Conservation (phyloP, 2,797 vertebrate genomes). For the Thunnus albacares region DNA sequence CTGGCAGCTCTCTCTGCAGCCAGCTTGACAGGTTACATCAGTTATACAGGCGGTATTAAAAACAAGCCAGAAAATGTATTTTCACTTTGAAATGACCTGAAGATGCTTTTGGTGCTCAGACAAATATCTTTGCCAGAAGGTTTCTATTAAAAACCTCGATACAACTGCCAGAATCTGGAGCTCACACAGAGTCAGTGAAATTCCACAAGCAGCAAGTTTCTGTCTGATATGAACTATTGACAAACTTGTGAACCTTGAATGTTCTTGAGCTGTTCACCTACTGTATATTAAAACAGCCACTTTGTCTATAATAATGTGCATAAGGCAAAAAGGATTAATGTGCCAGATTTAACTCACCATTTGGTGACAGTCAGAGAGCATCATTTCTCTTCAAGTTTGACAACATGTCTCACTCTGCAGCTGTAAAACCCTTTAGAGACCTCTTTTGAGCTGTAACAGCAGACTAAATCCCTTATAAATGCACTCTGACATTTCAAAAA, state of each 20-base stretch:
- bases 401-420: constrained; percentile 15
- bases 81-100: constrained; percentile 80
- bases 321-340: constrained; percentile 5
- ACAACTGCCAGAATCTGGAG: constrained; percentile 43
- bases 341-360: constrained; percentile 17
- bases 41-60: constrained; percentile 52
- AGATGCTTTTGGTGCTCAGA: constrained; percentile 49
- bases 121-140: constrained; percentile 44
- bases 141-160: constrained; percentile 52
- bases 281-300: background rate
- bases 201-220: constrained; percentile 29
- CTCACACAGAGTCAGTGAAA: constrained; percentile 44
- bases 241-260: constrained; percentile 27
- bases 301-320: background rate
- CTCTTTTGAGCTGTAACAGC: constrained; percentile 1
- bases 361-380: constrained; percentile 9
- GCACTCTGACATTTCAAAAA: constrained; percentile 38
- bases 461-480: constrained; percentile 48
- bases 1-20: constrained; percentile 70
- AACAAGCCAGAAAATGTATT: constrained; percentile 43
- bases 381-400: constrained; percentile 15
- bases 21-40: constrained; percentile 76
- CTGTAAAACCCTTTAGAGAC: constrained; percentile 14
- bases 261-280: constrained; percentile 4
- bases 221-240: constrained; percentile 26